Evolutionary conservation across 2,113 vertebrate species (phyloP).

Genomic region (Ondatra zibethicus): DNA sequence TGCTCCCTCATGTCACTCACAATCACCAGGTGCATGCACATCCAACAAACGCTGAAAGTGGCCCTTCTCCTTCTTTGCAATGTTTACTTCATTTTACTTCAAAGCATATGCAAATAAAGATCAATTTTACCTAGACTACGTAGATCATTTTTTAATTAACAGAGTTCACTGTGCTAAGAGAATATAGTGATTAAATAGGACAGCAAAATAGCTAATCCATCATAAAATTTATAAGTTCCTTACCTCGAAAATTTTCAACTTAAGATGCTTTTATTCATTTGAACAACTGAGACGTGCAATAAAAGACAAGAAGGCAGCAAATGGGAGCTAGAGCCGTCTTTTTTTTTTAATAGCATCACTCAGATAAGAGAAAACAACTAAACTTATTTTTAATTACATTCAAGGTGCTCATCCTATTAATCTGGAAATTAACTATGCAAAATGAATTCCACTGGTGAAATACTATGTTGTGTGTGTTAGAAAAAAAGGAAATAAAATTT

Average conservation of each 20-base stretch:
- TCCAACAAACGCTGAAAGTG: constrained; percentile 48
- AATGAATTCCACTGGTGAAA: constrained; percentile 85
- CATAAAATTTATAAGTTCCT: constrained; percentile 76
- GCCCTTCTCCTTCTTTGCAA: constrained; percentile 39
- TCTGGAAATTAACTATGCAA: constrained; percentile 85
- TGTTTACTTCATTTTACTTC: constrained; percentile 59
- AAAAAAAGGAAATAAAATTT: constrained; percentile 82
- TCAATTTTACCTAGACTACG: constrained; percentile 59
- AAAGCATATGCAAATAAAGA: constrained; percentile 75
- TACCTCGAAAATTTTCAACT: constrained; percentile 64
- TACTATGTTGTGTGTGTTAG: constrained; percentile 83
- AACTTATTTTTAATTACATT: constrained; percentile 87
- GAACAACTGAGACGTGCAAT: constrained; percentile 79
- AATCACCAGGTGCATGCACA: neutral
- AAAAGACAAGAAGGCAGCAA: constrained; percentile 80
- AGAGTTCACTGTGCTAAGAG: constrained; percentile 75
- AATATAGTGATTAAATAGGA: constrained; percentile 64
- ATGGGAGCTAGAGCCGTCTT: constrained; percentile 79
- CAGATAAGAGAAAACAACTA: constrained; percentile 82
- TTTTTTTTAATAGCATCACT: constrained; percentile 83
- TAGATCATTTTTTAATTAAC: constrained; percentile 80
- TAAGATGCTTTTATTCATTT: constrained; percentile 71
- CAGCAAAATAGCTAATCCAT: constrained; percentile 74
- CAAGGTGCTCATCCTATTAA: constrained; percentile 86
- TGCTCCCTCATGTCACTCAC: neutral